Base-by-base conservation (phyloP, 2,888 invertebrate genomes). In the Ennomos quercinarius region DNA sequence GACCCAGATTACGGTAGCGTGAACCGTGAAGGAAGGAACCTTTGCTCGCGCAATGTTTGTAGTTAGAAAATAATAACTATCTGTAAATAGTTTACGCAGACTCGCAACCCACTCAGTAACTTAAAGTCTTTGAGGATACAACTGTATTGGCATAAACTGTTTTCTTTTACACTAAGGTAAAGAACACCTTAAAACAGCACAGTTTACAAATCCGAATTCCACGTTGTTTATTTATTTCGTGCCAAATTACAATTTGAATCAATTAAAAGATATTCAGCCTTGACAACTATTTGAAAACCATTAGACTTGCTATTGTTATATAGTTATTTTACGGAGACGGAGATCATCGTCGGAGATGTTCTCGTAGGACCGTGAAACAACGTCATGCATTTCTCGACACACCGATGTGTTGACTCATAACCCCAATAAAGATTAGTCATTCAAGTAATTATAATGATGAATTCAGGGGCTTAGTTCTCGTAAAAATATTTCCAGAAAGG, bases 341-440 rank as follows among this genome's bases (percentile, higher is more conserved):
- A 8, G 44, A 70, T 64, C 73, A 71, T 64, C 70, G 66, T 34
- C 41, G 63, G 52, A 64, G 72, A 68, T 72, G 60, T 50, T 50
- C 45, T 47, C 47, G 68, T 72, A 75, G 66, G 71, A 75, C 73
- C 77, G 73, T 74, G 73, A 74, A 77, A 76, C 71, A 70, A 72
- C 84, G 80, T 82, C 83, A 86, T 73, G 72, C 76, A 72, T 78
- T 72, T 76, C 76, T 75, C 77, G 71, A 78, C 76, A 73, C 70
- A 74, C 69, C 70, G 73, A 75, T 72, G 66, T 69, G 80, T 76
- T 89, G 88, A 89, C 73, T 88, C 88, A 89, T 71, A 72, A 70
- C 71, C 78, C 74, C 72, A 78, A 80, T 80, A 80, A 81, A 72
- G 78, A 81, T 85, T 85, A 82, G 83, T 87, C 86, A 90, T 87